Evolutionary conservation across 2,113 vertebrate species (phyloP).

Genomic region (Redunca redunca): DNA sequence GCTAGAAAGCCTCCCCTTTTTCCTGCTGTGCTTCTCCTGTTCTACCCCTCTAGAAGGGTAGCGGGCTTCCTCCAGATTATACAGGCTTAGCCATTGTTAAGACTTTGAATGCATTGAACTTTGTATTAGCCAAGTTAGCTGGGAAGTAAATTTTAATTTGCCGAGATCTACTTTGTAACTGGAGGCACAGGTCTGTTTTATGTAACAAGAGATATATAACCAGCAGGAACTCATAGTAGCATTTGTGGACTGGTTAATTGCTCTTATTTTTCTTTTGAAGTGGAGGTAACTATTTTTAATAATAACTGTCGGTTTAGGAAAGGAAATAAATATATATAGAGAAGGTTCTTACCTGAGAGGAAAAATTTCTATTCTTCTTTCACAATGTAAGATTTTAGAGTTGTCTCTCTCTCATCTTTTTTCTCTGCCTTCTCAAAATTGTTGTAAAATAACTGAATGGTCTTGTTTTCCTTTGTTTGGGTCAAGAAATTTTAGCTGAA

Average conservation of each 20-base stretch:
- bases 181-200: background rate
- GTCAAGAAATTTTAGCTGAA: conserved; percentile 90
- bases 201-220: background rate
- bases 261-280: conserved; percentile 56
- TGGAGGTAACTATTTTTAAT: conserved; percentile 72
- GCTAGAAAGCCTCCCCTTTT: background rate
- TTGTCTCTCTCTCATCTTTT: conserved; percentile 50
- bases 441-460: conserved; percentile 85
- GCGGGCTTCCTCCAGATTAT: too few relatives aligned
- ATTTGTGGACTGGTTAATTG: conserved; percentile 49
- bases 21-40: background rate
- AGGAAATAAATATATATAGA: conserved; percentile 36
- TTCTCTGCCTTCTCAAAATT: conserved; percentile 72
- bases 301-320: conserved; percentile 33
- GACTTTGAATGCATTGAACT: background rate
- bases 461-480: conserved; percentile 89
- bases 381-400: conserved; percentile 63
- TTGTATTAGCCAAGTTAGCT: background rate
- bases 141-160: background rate
- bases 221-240: conserved; percentile 22
- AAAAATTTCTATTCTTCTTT: conserved; percentile 66
- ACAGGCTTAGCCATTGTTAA: background rate
- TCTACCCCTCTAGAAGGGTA: accelerated
- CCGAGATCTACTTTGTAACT: background rate
- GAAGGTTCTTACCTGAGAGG: conserved; percentile 54